phyloP scores from a whole-genome alignment of 2,797 vertebrate species.

The Aratinga solstitialis region DNA sequence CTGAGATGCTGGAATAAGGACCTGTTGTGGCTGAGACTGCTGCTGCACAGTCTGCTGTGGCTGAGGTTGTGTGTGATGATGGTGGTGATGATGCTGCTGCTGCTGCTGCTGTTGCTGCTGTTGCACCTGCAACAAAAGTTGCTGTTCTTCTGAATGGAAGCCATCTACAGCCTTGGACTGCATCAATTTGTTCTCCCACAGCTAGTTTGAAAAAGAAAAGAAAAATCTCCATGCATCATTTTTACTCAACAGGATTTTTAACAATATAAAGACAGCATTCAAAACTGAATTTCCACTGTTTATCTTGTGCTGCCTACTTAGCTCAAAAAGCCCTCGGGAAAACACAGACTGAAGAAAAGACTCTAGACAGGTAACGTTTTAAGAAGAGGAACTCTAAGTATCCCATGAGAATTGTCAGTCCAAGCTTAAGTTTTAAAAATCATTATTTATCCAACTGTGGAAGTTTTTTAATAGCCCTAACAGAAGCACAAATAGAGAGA shows the following conservation, averaged over 20 bases:
- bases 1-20: slow-evolving; percentile 89
- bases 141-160: slow-evolving; percentile 96
- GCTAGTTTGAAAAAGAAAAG: slow-evolving; percentile 76
- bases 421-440: not conserved
- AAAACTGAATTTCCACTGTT: not conserved
- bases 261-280: not conserved
- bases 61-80: slow-evolving; percentile 82
- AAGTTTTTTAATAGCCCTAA: not conserved
- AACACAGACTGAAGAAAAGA: not conserved
- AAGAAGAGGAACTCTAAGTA: not conserved
- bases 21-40: slow-evolving; percentile 85
- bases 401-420: not conserved
- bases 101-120: slow-evolving; percentile 80
- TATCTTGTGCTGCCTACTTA: not conserved
- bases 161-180: slow-evolving; percentile 98
- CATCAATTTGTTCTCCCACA: slow-evolving; percentile 98
- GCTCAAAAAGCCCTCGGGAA: not conserved
- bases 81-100: slow-evolving; percentile 84
- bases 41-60: slow-evolving; percentile 80
- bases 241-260: not conserved
- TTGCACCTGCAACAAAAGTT: slow-evolving; percentile 86
- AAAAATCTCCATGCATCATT: not conserved
- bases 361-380: not conserved
- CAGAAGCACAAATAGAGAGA: not conserved
- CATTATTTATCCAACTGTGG: not conserved